phyloP scores from a whole-genome alignment of 92 coral and sea anemone genomes.

The Epizoanthus ramosus region DNA sequence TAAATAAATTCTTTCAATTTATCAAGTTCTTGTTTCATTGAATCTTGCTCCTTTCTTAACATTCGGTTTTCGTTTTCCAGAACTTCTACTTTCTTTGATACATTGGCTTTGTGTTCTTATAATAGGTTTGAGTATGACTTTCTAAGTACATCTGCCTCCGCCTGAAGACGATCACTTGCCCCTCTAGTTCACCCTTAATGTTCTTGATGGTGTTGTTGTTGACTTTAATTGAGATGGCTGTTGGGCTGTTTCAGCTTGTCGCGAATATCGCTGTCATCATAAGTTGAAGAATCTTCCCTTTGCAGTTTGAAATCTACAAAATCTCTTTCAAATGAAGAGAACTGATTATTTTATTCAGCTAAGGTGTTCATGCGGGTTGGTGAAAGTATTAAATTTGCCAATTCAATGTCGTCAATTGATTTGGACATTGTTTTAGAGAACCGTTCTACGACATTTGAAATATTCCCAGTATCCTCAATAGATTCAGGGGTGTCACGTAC shows the following conservation, averaged over 20 bases:
- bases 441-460: not conserved
- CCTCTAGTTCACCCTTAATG: not conserved
- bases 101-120: not conserved
- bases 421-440: not conserved
- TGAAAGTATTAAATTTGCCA: not conserved
- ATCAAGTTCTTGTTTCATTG: not conserved
- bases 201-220: not conserved
- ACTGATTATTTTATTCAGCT: conserved; percentile 2
- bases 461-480: no score
- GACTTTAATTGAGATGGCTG: not conserved
- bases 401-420: conserved; percentile 17
- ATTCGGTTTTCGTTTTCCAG: not conserved
- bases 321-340: conserved; percentile 1
- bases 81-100: not conserved
- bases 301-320: conserved; percentile 1
- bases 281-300: conserved; percentile 2
- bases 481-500: no score
- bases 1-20: not conserved
- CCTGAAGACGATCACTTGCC: not conserved
- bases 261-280: conserved; percentile 9
- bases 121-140: not conserved
- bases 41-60: not conserved
- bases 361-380: conserved; percentile 24
- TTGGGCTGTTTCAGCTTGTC: conserved; percentile 11
- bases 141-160: not conserved